Percentiles rank a stretch among this genome's conserved stretches.
phyloP scores from a whole-genome alignment of 2,113 vertebrate genomes.

The Illadopsis cleaveri region DNA sequence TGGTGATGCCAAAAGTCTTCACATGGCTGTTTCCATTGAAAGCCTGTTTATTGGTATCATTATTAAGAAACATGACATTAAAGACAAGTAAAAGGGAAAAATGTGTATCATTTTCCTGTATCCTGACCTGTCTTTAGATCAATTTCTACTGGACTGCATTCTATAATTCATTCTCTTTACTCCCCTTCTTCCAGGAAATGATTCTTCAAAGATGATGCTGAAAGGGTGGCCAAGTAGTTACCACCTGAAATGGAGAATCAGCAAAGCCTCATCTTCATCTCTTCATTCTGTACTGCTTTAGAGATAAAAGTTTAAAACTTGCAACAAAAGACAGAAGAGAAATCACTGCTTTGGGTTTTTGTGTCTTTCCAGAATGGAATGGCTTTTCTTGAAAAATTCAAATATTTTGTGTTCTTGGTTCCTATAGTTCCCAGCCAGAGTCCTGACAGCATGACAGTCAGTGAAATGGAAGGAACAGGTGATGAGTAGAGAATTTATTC shows the following conservation, averaged over 20 bases:
- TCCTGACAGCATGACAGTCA: neutral
- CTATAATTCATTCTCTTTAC: neutral
- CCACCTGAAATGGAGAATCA: neutral
- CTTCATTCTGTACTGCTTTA: neutral
- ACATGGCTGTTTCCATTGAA: neutral
- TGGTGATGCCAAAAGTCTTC: neutral
- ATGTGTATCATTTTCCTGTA: neutral
- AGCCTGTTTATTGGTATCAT: neutral
- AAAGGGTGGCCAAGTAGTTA: neutral
- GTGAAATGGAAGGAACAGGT: neutral
- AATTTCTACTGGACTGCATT: neutral
- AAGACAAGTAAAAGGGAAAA: neutral
- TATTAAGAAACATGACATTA: neutral
- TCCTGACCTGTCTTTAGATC: neutral
- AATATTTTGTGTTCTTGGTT: neutral
- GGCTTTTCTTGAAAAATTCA: neutral
- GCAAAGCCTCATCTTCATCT: neutral
- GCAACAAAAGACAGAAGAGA: neutral
- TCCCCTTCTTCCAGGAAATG: neutral
- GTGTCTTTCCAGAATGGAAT: neutral
- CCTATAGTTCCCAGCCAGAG: neutral
- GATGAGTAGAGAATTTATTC: neutral
- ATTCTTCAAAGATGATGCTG: neutral
- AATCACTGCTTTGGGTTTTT: neutral
- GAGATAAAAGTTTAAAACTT: neutral